phyloP scores from a whole-genome alignment of 2,888 invertebrate species.

The Euzophera pinguis region DNA sequence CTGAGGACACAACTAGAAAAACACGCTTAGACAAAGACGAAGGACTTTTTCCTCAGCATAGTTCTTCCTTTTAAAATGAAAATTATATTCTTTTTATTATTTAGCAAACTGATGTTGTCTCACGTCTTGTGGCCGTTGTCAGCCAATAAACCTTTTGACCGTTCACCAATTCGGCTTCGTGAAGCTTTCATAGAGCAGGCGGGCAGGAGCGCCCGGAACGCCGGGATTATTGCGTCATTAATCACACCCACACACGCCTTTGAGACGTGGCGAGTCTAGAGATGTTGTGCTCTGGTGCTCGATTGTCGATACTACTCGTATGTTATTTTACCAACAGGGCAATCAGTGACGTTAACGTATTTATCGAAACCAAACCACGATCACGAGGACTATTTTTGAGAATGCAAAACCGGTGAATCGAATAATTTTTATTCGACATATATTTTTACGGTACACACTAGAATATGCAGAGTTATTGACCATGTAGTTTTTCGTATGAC shows the following conservation, averaged over 20 bases:
- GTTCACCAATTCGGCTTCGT: conserved; percentile 78
- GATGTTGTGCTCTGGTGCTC: background rate
- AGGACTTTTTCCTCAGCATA: too few relatives aligned
- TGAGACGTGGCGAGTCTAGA: conserved; percentile 14
- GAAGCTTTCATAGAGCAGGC: conserved; percentile 68
- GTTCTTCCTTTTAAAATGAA: background rate
- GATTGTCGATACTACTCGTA: background rate
- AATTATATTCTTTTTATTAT: background rate
- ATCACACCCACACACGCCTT: conserved; percentile 56
- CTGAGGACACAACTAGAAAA: too few relatives aligned
- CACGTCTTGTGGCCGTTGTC: conserved; percentile 49
- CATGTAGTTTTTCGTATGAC: too few relatives aligned
- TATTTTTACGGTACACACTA: too few relatives aligned
- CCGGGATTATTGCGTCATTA: conserved; percentile 76
- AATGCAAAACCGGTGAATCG: too few relatives aligned
- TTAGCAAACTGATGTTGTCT: conserved; percentile 21
- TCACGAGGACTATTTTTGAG: too few relatives aligned
- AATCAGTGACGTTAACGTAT: too few relatives aligned
- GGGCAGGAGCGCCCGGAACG: conserved; percentile 35
- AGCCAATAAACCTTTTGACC: conserved; percentile 79
- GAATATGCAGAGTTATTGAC: too few relatives aligned
- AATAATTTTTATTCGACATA: too few relatives aligned
- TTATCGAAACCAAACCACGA: too few relatives aligned
- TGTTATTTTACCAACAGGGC: too few relatives aligned
- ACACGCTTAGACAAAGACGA: too few relatives aligned